Percentiles rank a stretch among this genome's conserved stretches.
These are phyloP conservation scores for Fregetta grallaria DNA, from an alignment of 2,113 vertebrate species.

Conservation along the genomic window DNA sequence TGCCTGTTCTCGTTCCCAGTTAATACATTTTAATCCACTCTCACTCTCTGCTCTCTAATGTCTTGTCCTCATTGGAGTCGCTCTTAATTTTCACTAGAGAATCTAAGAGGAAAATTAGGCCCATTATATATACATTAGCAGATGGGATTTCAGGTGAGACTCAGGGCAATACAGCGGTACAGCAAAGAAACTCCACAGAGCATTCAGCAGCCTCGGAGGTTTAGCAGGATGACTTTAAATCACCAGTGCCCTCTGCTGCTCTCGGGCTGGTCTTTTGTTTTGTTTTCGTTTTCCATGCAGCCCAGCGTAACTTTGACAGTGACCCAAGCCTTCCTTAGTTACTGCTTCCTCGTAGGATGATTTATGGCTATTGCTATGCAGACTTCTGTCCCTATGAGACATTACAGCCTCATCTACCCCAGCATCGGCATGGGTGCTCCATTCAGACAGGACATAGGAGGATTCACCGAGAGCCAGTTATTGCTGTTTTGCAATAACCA, in stretches of 20 bases:
- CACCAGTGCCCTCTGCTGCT: conserved; percentile 59
- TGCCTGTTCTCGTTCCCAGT: background rate
- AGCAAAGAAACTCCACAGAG: background rate
- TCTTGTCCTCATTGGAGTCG: background rate
- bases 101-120: background rate
- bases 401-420: background rate
- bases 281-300: background rate
- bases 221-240: background rate
- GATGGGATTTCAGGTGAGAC: background rate
- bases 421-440: fast-evolving
- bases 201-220: background rate
- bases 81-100: background rate
- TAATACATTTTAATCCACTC: background rate
- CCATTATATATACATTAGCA: background rate
- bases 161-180: background rate
- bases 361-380: background rate
- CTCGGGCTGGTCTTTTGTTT: background rate
- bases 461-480: background rate
- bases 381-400: background rate
- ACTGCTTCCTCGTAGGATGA: background rate
- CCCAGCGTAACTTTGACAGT: background rate
- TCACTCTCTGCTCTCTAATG: background rate
- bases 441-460: background rate
- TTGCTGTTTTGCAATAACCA: fast-evolving
- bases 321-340: background rate